Evolutionary conservation across 2,888 invertebrate genomes (phyloP).

Genomic region (Apotomis turbidana): DNA sequence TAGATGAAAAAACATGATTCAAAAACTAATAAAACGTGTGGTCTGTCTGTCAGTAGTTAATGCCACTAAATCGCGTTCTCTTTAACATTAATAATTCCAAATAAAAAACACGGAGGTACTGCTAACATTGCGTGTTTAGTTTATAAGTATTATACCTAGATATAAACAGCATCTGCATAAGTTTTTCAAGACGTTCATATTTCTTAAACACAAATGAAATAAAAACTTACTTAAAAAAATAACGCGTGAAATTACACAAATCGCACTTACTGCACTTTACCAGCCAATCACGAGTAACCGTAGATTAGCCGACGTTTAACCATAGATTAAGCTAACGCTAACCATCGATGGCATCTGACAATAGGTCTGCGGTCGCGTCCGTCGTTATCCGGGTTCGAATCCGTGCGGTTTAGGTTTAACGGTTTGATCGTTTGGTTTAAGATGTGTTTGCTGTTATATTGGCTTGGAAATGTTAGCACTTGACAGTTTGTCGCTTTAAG

Average conservation of each 20-base stretch:
- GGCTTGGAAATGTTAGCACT: not conserved
- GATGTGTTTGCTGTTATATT: constrained; percentile 17
- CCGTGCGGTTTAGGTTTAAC: constrained; percentile 35
- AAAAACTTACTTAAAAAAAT: not conserved
- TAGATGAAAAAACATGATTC: constrained; percentile 1
- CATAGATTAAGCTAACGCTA: constrained; percentile 38
- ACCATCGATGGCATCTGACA: constrained; percentile 46
- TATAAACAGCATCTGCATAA: no score
- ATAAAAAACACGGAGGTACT: not conserved
- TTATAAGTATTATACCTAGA: not conserved
- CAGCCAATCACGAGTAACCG: constrained; percentile 1
- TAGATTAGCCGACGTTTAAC: constrained; percentile 36
- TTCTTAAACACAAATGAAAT: not conserved
- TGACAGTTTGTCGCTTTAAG: not conserved
- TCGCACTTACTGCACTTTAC: constrained; percentile 19
- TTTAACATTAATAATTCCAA: not conserved
- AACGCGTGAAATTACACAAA: not conserved
- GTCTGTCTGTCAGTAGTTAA: not conserved
- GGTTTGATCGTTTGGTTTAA: constrained; percentile 33
- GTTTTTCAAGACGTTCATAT: not conserved
- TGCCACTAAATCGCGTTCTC: not conserved
- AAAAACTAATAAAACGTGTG: not conserved
- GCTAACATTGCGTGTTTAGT: not conserved
- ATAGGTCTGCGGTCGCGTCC: constrained; percentile 45
- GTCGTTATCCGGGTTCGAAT: constrained; percentile 37